Evolutionary conservation across 1,140 invertebrate genomes (phyloP), one percentile per base, ranked within the genome.

Genomic region (Acyrthosiphon pisum): DNA sequence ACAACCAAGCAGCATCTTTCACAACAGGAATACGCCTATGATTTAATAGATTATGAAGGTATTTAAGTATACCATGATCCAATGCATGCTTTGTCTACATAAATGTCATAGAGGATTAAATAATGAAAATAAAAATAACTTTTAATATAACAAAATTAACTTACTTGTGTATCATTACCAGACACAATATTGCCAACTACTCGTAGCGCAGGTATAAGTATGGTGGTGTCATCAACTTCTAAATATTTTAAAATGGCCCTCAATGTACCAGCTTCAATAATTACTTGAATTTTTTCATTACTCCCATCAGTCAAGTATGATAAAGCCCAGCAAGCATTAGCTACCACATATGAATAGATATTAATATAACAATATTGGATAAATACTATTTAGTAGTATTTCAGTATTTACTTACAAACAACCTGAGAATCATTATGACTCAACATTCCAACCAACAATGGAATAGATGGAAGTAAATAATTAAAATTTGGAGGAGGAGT

Each of bases 311-410:
- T 99, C 9, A 99, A 95, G 95, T 99, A 99, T 0, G 99, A 99
- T 35, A 99, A 95, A 0, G 99, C 98, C 99, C 99, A 99, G 94
- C 99, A 99, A 20, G 98, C 97, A 95, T 99, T 99, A 89, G 98
- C 97, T 97, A 94, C 22, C 95, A 95, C 93, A 44, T 7, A 20
- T 4, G n/a, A 87, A 93, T 23, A 93, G 93, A 93, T 41, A 91
- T 81, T 41, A 90, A 9, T 56, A 76, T 37, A 89, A 37, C 18
- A 53, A n/a, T 6, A 87, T 18, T 48, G n/a, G 6, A 87, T 41
- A 23, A 26, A 53, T 53, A 53, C 0, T 53, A 53, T 53, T 22
- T 48, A 88, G 18, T 53, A 89, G 1, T 41, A 60, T 41, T 90
- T 60, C 44, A 91, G 7, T 20, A 76, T 11, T 91, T 35, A 94